These are phyloP conservation scores for Epizoanthus stellaris DNA, from an alignment of 92 coral and sea anemone genomes.

Conservation along the genomic window DNA sequence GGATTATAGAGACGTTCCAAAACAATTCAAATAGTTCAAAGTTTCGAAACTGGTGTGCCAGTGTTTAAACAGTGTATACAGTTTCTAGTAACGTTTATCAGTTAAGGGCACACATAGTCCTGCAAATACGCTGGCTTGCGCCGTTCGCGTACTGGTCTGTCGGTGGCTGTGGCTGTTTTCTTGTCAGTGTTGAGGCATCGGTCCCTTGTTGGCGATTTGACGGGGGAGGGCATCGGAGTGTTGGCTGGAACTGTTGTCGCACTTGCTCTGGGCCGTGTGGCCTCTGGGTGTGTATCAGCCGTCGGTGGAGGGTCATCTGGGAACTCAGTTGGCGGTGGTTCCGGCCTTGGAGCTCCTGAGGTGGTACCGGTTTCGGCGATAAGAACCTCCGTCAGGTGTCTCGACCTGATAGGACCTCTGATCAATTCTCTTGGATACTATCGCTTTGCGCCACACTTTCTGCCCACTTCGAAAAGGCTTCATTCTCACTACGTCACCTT, in stretches of 20 bases:
- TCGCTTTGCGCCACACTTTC: constrained; percentile 41
- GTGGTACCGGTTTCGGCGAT: constrained; percentile 54
- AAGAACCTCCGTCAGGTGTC: constrained; percentile 55
- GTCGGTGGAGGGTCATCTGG: constrained; percentile 4
- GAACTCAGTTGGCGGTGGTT: constrained; percentile 4
- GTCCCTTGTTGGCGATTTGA: too few relatives aligned
- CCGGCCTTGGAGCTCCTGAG: constrained; percentile 41
- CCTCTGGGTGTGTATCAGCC: not conserved
- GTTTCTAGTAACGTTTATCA: too few relatives aligned
- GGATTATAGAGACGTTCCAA: not conserved
- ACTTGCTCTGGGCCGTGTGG: not conserved
- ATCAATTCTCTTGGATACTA: constrained; percentile 24
- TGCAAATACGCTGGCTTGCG: constrained; percentile 8
- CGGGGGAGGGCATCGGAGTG: too few relatives aligned
- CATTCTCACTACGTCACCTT: constrained; percentile 54
- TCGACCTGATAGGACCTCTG: constrained; percentile 54
- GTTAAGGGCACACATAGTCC: constrained; percentile 16
- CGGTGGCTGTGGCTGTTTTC: not conserved
- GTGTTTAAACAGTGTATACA: too few relatives aligned
- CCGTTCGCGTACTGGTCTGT: constrained; percentile 13
- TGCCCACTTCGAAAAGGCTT: constrained; percentile 44
- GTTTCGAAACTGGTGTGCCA: too few relatives aligned
- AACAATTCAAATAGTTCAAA: too few relatives aligned
- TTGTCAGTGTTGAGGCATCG: not conserved
- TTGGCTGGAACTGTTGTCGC: too few relatives aligned